phyloP scores from a whole-genome alignment of 2,797 vertebrate genomes.

The Gymnoscopelus braueri region DNA sequence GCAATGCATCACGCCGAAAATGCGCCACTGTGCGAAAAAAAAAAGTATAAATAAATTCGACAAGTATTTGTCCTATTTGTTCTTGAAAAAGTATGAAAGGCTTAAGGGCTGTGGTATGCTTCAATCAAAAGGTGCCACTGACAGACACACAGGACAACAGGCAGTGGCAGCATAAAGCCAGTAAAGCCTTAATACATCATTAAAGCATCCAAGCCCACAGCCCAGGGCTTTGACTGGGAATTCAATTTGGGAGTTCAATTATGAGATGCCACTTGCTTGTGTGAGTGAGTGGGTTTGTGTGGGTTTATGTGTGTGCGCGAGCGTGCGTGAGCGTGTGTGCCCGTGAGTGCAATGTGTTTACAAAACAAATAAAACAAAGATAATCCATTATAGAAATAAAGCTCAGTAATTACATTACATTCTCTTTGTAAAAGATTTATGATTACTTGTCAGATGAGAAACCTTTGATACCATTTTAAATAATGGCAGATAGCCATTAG shows the following conservation, averaged over 20 bases:
- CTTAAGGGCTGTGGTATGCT: conserved; percentile 51
- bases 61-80: too few relatives aligned
- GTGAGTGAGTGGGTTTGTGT: not conserved
- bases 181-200: conserved; percentile 46
- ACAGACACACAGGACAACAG: conserved; percentile 34
- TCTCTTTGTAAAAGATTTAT: too few relatives aligned
- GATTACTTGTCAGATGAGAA: too few relatives aligned
- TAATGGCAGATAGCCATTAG: too few relatives aligned
- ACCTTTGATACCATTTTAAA: too few relatives aligned
- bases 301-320: not conserved
- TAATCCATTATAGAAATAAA: too few relatives aligned
- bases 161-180: conserved; percentile 46
- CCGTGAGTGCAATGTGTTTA: not conserved
- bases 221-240: conserved; percentile 4
- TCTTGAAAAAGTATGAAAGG: too few relatives aligned
- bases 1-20: too few relatives aligned
- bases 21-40: too few relatives aligned
- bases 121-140: conserved; percentile 61
- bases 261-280: not conserved
- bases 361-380: too few relatives aligned
- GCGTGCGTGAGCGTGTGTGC: not conserved
- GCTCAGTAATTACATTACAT: too few relatives aligned
- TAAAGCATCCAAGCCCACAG: conserved; percentile 48
- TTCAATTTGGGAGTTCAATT: not conserved
- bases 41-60: too few relatives aligned